Conservation (phyloP, 2,888 invertebrate species). For the Athalia rosae region DNA sequence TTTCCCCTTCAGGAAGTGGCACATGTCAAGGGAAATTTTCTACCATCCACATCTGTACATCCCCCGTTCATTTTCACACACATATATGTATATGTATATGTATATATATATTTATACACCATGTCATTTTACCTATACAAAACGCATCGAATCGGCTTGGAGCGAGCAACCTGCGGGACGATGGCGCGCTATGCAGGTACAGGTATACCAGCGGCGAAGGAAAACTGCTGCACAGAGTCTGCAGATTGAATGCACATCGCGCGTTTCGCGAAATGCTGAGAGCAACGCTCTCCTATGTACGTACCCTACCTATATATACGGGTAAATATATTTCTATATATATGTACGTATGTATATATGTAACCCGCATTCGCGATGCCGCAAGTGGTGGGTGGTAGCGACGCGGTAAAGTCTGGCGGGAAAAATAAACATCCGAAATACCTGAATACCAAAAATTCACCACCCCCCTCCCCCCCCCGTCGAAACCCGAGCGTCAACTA, state of each 20-base stretch:
- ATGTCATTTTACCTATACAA: too few relatives aligned
- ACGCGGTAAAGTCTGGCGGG: slow-evolving; percentile 49
- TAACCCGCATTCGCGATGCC: slow-evolving; percentile 23
- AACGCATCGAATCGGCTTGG: too few relatives aligned
- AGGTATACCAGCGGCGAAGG: not conserved
- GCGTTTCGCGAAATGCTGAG: slow-evolving; percentile 47
- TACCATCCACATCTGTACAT: not conserved
- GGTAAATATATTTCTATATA: not conserved
- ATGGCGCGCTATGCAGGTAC: too few relatives aligned
- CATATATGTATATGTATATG: too few relatives aligned
- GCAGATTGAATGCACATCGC: slow-evolving; percentile 53
- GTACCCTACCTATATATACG: too few relatives aligned
- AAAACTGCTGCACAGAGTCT: slow-evolving; percentile 49
- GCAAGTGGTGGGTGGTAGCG: slow-evolving; percentile 36
- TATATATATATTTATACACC: too few relatives aligned
- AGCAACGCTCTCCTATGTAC: slow-evolving; percentile 9
- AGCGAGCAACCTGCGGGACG: too few relatives aligned
- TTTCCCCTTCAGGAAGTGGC: slow-evolving; percentile 14
- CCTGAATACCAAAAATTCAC: slow-evolving; percentile 22
- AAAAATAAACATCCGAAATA: slow-evolving; percentile 56
- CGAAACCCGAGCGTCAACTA: not conserved
- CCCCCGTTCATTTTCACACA: too few relatives aligned
- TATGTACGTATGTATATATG: not conserved
- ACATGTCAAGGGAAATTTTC: slow-evolving; percentile 31
- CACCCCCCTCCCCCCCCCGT: too few relatives aligned